phyloP scores from a whole-genome alignment of 2,888 invertebrate genomes.

The Plutella xylostella region DNA sequence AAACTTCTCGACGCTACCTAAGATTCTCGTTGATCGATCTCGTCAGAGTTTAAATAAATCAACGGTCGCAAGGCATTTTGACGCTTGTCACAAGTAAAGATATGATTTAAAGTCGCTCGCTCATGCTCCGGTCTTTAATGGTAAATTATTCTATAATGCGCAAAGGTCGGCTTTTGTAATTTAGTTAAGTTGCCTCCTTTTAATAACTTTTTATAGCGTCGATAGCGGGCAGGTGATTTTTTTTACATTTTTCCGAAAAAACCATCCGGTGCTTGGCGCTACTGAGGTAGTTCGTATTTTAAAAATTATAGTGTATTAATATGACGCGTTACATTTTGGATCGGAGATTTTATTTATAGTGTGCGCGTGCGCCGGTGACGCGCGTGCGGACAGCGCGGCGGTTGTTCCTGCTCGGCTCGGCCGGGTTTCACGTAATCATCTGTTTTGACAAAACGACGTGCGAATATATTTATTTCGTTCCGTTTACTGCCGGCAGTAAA shows the following conservation, averaged over 20 bases:
- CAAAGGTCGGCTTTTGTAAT: constrained; percentile 65
- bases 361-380: constrained; percentile 21
- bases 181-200: constrained; percentile 68
- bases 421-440: constrained; percentile 31
- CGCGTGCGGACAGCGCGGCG: constrained; percentile 17
- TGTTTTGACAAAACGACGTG: constrained; percentile 41
- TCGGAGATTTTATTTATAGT: constrained; percentile 52
- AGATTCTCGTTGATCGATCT: constrained; percentile 61
- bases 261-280: constrained; percentile 33
- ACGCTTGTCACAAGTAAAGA: constrained; percentile 51
- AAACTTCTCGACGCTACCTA: constrained; percentile 61
- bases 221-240: constrained; percentile 54
- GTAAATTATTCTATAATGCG: constrained; percentile 63
- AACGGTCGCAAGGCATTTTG: constrained; percentile 46
- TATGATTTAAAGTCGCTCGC: constrained; percentile 51
- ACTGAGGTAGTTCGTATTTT: constrained; percentile 64
- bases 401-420: constrained; percentile 25
- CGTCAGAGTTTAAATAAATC: constrained; percentile 56
- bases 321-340: constrained; percentile 42
- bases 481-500: constrained; percentile 48
- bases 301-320: constrained; percentile 64
- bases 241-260: constrained; percentile 33
- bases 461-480: constrained; percentile 45
- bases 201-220: constrained; percentile 56
- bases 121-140: constrained; percentile 30